phyloP scores from a whole-genome alignment of 2,888 invertebrate species.

The Dicyrtoma fusca region DNA sequence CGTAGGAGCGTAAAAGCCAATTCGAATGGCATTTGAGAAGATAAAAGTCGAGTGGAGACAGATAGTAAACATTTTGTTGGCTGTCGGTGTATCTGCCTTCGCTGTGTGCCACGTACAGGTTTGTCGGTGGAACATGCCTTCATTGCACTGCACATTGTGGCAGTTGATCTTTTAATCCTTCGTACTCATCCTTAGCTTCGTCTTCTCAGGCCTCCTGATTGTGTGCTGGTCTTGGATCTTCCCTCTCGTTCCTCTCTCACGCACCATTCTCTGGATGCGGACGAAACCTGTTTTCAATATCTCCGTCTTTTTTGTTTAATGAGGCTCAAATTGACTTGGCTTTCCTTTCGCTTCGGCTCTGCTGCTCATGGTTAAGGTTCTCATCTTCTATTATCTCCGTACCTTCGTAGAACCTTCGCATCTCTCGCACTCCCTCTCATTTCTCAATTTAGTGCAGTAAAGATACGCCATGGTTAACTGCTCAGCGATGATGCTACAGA shows the following conservation, averaged over 20 bases:
- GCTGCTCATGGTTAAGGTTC: no score
- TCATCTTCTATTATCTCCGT: no score
- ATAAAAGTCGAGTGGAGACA: constrained; percentile 7
- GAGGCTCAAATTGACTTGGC: constrained; percentile 42
- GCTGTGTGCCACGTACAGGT: no score
- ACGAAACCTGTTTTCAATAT: constrained; percentile 40
- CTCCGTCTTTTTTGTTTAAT: constrained; percentile 30
- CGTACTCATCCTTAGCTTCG: neutral
- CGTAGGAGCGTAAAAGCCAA: neutral
- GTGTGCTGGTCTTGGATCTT: neutral
- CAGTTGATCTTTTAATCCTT: neutral
- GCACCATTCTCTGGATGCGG: neutral
- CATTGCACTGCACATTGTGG: no score
- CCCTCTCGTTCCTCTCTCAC: neutral
- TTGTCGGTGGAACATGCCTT: no score
- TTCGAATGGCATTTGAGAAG: constrained; percentile 4
- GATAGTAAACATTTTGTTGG: no score
- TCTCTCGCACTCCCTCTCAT: no score
- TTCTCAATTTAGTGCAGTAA: no score
- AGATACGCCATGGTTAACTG: no score
- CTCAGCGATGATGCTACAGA: no score
- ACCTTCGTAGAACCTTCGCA: no score
- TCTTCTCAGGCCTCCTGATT: neutral
- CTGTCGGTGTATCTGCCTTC: no score
- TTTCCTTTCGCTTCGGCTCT: constrained; percentile 35